These are phyloP conservation scores for Tachina lurida DNA, from an alignment of 2,888 invertebrate genomes.

Conservation along the genomic window DNA sequence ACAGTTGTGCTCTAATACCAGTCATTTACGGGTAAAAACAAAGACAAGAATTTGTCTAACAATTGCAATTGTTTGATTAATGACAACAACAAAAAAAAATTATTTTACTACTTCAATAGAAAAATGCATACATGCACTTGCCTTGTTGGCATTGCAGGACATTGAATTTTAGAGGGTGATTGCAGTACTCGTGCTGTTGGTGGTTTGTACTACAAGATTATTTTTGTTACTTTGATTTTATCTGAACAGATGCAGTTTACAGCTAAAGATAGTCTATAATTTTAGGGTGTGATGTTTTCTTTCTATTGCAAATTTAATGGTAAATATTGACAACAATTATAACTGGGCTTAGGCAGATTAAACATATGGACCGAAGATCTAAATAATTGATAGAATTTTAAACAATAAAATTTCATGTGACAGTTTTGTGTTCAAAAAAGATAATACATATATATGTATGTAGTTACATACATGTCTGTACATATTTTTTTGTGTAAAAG, in stretches of 20 bases:
- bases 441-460: not conserved
- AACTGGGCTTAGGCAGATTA: constrained; percentile 34
- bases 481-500: not conserved
- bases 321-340: constrained; percentile 69
- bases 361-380: constrained; percentile 61
- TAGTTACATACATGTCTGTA: too few species aligned
- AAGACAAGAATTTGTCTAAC: constrained; percentile 61
- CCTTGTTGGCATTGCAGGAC: not conserved
- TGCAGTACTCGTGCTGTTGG: not conserved
- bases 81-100: constrained; percentile 12
- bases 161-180: constrained; percentile 12
- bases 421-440: not conserved
- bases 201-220: constrained; percentile 62
- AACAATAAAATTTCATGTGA: not conserved
- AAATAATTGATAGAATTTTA: constrained; percentile 18
- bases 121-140: not conserved
- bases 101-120: constrained; percentile 41
- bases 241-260: constrained; percentile 58
- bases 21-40: not conserved
- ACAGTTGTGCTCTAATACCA: constrained; percentile 53
- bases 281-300: constrained; percentile 61
- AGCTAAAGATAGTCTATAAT: constrained; percentile 7
- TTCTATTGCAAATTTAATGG: constrained; percentile 42
- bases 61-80: constrained; percentile 68
- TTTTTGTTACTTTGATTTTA: constrained; percentile 37